These are phyloP conservation scores for Perizoma flavofasciatum DNA, from an alignment of 2,888 invertebrate genomes.

Conservation along the genomic window DNA sequence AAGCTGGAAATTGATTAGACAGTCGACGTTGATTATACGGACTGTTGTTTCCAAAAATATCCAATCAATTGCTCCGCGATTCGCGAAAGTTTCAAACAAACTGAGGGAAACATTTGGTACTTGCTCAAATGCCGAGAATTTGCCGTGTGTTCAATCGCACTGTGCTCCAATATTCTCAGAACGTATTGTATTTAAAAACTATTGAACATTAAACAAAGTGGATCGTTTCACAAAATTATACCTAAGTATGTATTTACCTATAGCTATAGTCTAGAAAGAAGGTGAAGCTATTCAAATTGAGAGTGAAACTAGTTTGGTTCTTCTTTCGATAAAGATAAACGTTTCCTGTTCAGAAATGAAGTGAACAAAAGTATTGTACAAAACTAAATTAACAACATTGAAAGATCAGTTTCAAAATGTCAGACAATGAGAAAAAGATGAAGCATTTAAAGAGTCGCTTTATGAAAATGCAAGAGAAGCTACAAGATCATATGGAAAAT, in stretches of 20 bases:
- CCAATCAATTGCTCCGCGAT: constrained; percentile 2
- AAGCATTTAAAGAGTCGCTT: constrained; percentile 64
- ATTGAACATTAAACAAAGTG: constrained; percentile 2
- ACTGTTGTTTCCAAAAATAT: constrained; percentile 25
- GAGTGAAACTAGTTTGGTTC: constrained; percentile 6
- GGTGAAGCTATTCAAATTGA: not conserved
- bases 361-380: not conserved
- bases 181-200: constrained; percentile 2
- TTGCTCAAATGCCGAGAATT: constrained; percentile 1
- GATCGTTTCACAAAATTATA: too few relatives aligned
- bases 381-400: not conserved
- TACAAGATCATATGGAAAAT: constrained; percentile 73
- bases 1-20: constrained; percentile 21
- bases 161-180: constrained; percentile 14
- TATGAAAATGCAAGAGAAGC: constrained; percentile 68
- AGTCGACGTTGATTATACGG: constrained; percentile 11
- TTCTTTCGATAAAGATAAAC: constrained; percentile 6
- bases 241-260: too few relatives aligned
- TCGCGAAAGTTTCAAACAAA: constrained; percentile 8
- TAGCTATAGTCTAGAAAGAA: too few relatives aligned
- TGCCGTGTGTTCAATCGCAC: constrained; percentile 15
- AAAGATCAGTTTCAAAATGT: constrained; percentile 41
- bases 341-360: not conserved
- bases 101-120: constrained; percentile 7
- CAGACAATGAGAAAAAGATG: constrained; percentile 68